These are phyloP conservation scores for Drosophila phalerata DNA, from an alignment of 2,888 invertebrate species.

Conservation along the genomic window DNA sequence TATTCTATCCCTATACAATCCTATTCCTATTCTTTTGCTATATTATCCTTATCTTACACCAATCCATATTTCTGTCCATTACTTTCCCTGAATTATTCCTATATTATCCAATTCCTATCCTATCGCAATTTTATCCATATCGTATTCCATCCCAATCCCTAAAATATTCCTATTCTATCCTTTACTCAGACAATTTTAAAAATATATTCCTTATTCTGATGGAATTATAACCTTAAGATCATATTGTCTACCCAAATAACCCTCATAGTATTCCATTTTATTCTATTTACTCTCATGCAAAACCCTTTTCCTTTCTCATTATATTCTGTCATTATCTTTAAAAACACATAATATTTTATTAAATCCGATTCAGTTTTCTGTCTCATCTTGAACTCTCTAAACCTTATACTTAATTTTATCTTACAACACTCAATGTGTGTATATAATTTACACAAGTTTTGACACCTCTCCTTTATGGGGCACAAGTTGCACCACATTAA, in stretches of 20 bases:
- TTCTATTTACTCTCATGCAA: background rate
- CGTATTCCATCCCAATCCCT: background rate
- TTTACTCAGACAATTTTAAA: background rate
- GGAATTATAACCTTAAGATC: background rate
- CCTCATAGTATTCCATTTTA: background rate
- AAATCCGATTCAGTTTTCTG: background rate
- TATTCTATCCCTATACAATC: background rate
- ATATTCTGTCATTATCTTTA: background rate
- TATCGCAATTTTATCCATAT: background rate
- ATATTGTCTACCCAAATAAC: background rate
- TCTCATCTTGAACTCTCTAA: background rate
- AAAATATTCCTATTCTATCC: background rate
- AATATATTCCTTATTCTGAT: background rate
- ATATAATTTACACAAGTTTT: slow-evolving; percentile 28
- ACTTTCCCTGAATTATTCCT: background rate
- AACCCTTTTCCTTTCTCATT: background rate
- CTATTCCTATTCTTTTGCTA: too few relatives aligned
- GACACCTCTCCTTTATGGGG: slow-evolving; percentile 25
- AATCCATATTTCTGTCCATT: background rate
- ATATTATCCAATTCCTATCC: background rate
- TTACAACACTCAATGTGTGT: slow-evolving; percentile 10
- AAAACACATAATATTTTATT: background rate
- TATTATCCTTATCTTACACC: background rate
- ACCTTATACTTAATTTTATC: background rate
- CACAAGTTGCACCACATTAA: slow-evolving; percentile 49